Conservation (phyloP, 2,888 invertebrate species). For the Poecilus cupreus region DNA sequence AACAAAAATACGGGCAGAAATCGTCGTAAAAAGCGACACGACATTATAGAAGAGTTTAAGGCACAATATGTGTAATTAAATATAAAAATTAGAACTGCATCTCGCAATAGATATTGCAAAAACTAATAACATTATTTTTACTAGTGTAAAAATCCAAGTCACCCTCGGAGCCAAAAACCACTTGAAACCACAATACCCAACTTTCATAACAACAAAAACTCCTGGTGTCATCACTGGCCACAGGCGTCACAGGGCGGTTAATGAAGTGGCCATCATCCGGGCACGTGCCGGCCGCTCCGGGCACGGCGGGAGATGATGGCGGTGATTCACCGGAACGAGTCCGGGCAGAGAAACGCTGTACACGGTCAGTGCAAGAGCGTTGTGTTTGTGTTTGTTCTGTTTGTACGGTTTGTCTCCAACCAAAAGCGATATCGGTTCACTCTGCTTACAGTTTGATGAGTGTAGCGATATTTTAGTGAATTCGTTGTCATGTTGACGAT, state of each 20-base stretch:
- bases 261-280: constrained; percentile 61
- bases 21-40: too few relatives aligned
- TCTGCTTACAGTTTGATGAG: background rate
- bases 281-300: constrained; percentile 61
- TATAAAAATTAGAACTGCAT: too few relatives aligned
- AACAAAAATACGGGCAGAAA: too few relatives aligned
- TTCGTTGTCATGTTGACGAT: too few relatives aligned
- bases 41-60: too few relatives aligned
- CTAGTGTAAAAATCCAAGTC: too few relatives aligned
- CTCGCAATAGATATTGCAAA: too few relatives aligned
- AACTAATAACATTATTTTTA: too few relatives aligned
- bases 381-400: background rate
- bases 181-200: background rate
- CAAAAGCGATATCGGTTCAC: background rate
- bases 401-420: constrained; percentile 1
- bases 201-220: background rate
- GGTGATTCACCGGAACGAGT: constrained; percentile 51
- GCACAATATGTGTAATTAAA: too few relatives aligned
- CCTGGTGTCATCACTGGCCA: background rate
- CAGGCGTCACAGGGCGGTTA: constrained; percentile 44
- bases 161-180: background rate
- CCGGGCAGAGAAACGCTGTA: background rate
- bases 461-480: too few relatives aligned
- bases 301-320: constrained; percentile 58
- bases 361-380: background rate